phyloP scores from a whole-genome alignment of 2,888 invertebrate species.

The Morpho helenor region DNA sequence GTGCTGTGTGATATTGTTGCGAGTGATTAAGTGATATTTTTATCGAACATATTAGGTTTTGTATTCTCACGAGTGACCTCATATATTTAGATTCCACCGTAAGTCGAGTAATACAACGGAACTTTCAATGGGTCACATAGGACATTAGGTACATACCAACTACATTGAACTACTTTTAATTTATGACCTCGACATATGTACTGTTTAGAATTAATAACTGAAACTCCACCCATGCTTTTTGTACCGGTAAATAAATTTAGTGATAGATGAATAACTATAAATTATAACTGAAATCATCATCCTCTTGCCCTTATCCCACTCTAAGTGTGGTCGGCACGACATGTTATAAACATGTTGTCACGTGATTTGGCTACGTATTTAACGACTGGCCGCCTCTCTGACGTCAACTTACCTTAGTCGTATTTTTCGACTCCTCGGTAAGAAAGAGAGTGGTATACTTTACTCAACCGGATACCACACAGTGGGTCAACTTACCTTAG shows the following conservation, averaged over 20 bases:
- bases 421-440: too few relatives aligned
- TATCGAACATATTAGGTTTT: background rate
- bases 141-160: slow-evolving; percentile 2
- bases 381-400: too few relatives aligned
- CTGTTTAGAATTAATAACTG: slow-evolving; percentile 16
- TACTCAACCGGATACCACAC: too few relatives aligned
- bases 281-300: too few relatives aligned
- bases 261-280: too few relatives aligned
- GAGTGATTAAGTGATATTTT: slow-evolving; percentile 5
- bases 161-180: slow-evolving; percentile 13
- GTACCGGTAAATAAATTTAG: slow-evolving; percentile 7
- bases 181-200: slow-evolving; percentile 30
- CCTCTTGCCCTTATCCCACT: too few relatives aligned
- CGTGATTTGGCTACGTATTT: too few relatives aligned
- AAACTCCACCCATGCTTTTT: slow-evolving; percentile 21
- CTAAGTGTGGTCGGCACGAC: too few relatives aligned
- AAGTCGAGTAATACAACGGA: slow-evolving; percentile 1
- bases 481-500: too few relatives aligned
- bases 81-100: slow-evolving; percentile 34
- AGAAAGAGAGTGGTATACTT: too few relatives aligned
- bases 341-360: too few relatives aligned
- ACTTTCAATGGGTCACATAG: slow-evolving; percentile 4
- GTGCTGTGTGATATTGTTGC: slow-evolving; percentile 20
- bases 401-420: too few relatives aligned
- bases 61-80: slow-evolving; percentile 43